These are phyloP conservation scores for Ericerus pela DNA, from an alignment of 1,140 invertebrate species.

Conservation along the genomic window DNA sequence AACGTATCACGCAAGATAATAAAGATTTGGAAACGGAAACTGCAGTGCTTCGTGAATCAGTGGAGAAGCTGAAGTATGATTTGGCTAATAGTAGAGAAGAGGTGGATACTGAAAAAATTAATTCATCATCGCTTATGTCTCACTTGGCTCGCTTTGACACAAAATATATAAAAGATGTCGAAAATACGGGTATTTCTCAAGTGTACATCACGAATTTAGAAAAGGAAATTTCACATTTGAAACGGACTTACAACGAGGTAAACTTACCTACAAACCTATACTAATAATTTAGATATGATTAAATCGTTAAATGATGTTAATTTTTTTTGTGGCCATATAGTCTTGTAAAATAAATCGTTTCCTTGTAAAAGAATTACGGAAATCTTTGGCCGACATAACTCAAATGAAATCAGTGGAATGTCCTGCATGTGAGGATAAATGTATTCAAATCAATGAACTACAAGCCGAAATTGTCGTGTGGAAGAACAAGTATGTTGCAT, in stretches of 20 bases:
- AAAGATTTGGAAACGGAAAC: conserved; percentile 16
- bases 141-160: conserved; percentile 14
- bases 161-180: conserved; percentile 15
- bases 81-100: conserved; percentile 13
- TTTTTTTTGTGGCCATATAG: not conserved
- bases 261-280: not conserved
- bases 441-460: no score
- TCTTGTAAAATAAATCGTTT: not conserved
- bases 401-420: not conserved
- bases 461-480: not conserved
- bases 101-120: not conserved
- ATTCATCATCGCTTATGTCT: not conserved
- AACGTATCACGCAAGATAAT: conserved; percentile 15
- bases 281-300: not conserved
- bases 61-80: conserved; percentile 14
- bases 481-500: not conserved
- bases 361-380: not conserved
- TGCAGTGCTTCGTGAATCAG: conserved; percentile 13
- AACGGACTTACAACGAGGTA: conserved; percentile 16
- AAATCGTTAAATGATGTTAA: not conserved
- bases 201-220: conserved; percentile 14
- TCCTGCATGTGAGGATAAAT: not conserved
- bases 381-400: not conserved
- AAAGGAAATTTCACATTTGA: conserved; percentile 15
- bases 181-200: conserved; percentile 15